Evolutionary conservation across 2,888 invertebrate species (phyloP).

Genomic region (Xylophagus ater): DNA sequence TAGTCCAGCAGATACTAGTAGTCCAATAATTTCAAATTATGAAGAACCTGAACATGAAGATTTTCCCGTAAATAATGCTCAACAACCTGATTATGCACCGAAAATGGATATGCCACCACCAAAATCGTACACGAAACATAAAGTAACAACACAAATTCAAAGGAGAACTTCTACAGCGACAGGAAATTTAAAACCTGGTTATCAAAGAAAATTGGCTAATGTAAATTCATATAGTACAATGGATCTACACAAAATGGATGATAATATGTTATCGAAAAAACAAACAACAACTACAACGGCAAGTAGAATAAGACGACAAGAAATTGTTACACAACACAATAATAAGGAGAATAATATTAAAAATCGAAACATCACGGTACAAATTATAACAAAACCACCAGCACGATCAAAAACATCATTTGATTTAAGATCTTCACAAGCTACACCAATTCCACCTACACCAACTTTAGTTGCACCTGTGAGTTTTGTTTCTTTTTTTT

Average conservation of each 20-base stretch:
- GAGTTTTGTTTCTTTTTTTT: slow-evolving; percentile 5
- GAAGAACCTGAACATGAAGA: slow-evolving; percentile 37
- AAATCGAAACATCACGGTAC: slow-evolving; percentile 28
- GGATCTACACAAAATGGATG: slow-evolving; percentile 38
- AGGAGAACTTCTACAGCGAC: slow-evolving; percentile 2
- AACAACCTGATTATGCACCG: slow-evolving; percentile 27
- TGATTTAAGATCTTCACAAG: slow-evolving; percentile 28
- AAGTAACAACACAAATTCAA: slow-evolving; percentile 11
- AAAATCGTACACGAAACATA: slow-evolving; percentile 8
- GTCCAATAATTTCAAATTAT: slow-evolving; percentile 33
- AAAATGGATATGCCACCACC: slow-evolving; percentile 24
- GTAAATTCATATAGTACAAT: slow-evolving; percentile 36
- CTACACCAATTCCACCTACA: slow-evolving; percentile 18
- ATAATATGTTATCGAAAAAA: slow-evolving; percentile 33
- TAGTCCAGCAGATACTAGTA: slow-evolving; percentile 31
- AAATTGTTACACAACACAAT: slow-evolving; percentile 24
- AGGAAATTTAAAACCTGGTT: slow-evolving; percentile 8
- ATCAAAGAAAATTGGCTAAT: slow-evolving; percentile 29
- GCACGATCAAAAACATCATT: slow-evolving; percentile 36
- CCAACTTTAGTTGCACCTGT: slow-evolving; percentile 17
- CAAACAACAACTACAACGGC: slow-evolving; percentile 28
- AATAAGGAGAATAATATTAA: slow-evolving; percentile 31
- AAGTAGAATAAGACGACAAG: slow-evolving; percentile 18
- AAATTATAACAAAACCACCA: slow-evolving; percentile 36
- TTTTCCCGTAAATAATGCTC: slow-evolving; percentile 35